Base-by-base conservation (phyloP, 2,797 vertebrate genomes). In the Choloepus didactylus region DNA sequence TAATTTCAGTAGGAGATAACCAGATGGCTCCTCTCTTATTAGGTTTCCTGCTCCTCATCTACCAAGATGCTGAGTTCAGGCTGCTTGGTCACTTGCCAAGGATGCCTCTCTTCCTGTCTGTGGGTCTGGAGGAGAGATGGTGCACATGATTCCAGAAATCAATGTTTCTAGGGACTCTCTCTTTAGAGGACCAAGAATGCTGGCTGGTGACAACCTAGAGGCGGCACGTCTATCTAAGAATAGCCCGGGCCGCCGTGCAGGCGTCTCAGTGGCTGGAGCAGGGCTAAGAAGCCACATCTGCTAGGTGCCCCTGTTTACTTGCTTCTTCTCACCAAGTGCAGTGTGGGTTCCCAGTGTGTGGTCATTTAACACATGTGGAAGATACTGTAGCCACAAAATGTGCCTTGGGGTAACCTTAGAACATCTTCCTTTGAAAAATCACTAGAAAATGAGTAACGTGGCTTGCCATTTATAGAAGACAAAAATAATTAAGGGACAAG, bases 401-500 rank as follows among this genome's bases (percentile, higher is more conserved):
- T 59, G 56, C 15, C 35, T 88, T 44, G 21, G 27, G 66, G 29
- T 85, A 29, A n/a, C 27, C 46, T 75, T 54, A 51, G 80, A 84
- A n/a, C 19, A 23, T 41, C 60, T 59, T 81, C 19, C 49, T 83
- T 80, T 62, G 76, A 87, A 51, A 94, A 82, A 66, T 46, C 10
- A 41, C 64, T 38, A 6, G 38, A 81, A 41, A 90, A 84, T 41
- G 19, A 95, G 19, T 67, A 54, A 7, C 70, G 91, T 64, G 12
- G 81, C 80, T 91, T 62, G 31, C 72, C 44, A 66, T n/a, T 93
- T 96, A 75, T 19, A 83, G 62, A 89, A 93, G 83, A 87, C 70
- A 93, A 87, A 96, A 91, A 91, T 64, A 92, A 91, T 64, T 67
- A 91, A 87, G 79, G 46, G 25, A 59, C 21, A 60, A 10, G 80